A percentile compares a stretch with the other conserved stretches of the same genome.
Conservation (phyloP, 1,140 invertebrate genomes). For the Andricus grossulariae region DNA sequence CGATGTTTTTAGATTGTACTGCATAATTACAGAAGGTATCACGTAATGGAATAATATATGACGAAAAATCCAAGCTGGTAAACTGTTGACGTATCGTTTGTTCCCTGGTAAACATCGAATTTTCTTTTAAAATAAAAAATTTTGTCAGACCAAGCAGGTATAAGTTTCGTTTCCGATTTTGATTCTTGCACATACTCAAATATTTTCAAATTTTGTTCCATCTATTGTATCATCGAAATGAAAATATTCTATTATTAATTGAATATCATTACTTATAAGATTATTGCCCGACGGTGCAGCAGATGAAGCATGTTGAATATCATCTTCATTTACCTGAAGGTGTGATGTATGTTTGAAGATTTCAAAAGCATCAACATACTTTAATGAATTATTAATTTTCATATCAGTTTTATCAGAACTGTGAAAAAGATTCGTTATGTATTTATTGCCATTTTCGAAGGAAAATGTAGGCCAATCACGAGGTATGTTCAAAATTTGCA, state of each 20-base stretch:
- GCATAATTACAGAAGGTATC: no score
- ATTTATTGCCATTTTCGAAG: slow-evolving; percentile 40
- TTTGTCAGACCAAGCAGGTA: no score
- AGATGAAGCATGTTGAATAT: background rate
- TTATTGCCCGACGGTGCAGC: background rate
- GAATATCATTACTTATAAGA: background rate
- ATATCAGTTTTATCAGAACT: slow-evolving; percentile 37
- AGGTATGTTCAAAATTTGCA: slow-evolving; percentile 36
- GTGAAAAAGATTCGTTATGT: slow-evolving; percentile 32
- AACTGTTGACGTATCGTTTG: no score
- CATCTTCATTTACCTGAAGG: background rate
- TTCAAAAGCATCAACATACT: slow-evolving; percentile 27
- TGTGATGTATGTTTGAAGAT: slow-evolving; percentile 30
- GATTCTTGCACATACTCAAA: no score
- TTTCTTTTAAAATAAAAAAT: background rate
- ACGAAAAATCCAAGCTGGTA: no score
- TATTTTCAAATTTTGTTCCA: no score
- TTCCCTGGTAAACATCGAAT: background rate
- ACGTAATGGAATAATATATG: no score
- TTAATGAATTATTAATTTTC: slow-evolving; percentile 36
- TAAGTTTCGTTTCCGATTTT: no score
- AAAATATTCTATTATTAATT: no score
- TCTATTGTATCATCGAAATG: no score
- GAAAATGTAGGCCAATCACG: slow-evolving; percentile 36
- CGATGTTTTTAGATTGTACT: no score